These are phyloP conservation scores for Campopleginae sp. DNA, from an alignment of 2,888 invertebrate genomes.

Conservation along the genomic window DNA sequence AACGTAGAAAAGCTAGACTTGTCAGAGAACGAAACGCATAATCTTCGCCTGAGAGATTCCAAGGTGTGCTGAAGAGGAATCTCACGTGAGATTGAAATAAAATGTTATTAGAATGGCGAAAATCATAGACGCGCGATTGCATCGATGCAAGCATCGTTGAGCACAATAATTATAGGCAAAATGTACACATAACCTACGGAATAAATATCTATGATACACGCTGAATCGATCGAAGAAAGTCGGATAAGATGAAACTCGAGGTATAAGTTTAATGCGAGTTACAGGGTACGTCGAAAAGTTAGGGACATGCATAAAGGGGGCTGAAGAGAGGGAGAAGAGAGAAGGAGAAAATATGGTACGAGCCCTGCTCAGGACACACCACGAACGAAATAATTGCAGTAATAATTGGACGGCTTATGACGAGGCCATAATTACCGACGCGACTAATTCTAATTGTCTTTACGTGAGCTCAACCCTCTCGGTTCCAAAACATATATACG, in stretches of 20 bases:
- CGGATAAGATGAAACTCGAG: background rate
- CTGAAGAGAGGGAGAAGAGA: slow-evolving; percentile 18
- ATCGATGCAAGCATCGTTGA: background rate
- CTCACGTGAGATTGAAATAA: slow-evolving; percentile 24
- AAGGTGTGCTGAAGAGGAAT: slow-evolving; percentile 22
- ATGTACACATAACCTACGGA: background rate
- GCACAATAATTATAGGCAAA: slow-evolving; percentile 31
- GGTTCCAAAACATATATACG: slow-evolving; percentile 8
- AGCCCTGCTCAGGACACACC: slow-evolving; percentile 45
- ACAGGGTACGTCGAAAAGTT: slow-evolving; percentile 1
- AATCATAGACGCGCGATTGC: background rate
- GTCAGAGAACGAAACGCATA: background rate
- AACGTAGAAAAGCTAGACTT: background rate
- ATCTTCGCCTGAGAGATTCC: slow-evolving; percentile 15
- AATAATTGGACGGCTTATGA: slow-evolving; percentile 68
- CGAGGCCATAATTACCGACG: slow-evolving; percentile 71
- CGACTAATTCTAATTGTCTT: slow-evolving; percentile 73
- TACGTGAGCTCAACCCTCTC: slow-evolving; percentile 58
- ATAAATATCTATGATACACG: background rate
- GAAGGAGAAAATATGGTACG: background rate
- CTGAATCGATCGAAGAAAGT: slow-evolving; percentile 31
- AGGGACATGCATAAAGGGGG: slow-evolving; percentile 1
- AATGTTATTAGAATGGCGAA: slow-evolving; percentile 23
- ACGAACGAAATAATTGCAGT: slow-evolving; percentile 70
- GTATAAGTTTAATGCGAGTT: background rate